phyloP scores from a whole-genome alignment of 64 coral and sea anemone species.

The Catalaphyllia jardinei region DNA sequence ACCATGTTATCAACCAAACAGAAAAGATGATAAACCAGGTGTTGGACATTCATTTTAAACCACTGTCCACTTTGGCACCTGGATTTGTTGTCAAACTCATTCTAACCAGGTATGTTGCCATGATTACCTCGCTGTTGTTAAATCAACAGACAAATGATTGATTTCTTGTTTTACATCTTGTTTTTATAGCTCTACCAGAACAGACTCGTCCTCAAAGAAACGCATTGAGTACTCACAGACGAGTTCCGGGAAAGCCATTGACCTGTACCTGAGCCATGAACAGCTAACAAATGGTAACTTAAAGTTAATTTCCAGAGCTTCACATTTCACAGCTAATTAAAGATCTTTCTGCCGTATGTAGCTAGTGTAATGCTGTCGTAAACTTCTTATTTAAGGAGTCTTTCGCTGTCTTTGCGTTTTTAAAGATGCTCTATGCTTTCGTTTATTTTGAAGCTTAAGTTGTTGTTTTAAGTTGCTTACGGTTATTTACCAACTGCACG shows the following conservation, averaged over 20 bases:
- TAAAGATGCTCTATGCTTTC: too few relatives aligned
- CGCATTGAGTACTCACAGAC: neutral
- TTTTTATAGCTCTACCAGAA: neutral
- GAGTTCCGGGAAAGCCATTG: conserved; percentile 9
- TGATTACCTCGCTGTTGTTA: too few relatives aligned
- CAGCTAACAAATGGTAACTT: conserved; percentile 13
- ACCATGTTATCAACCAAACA: conserved; percentile 36
- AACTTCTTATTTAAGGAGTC: too few relatives aligned
- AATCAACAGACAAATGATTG: neutral
- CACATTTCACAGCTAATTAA: neutral
- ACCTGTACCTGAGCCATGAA: neutral
- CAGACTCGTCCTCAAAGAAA: neutral
- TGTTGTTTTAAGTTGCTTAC: too few relatives aligned
- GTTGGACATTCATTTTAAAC: conserved; percentile 30
- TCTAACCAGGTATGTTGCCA: conserved; percentile 11
- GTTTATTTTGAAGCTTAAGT: too few relatives aligned
- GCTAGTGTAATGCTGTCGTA: too few relatives aligned
- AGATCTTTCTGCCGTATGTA: neutral
- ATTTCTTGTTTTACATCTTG: neutral
- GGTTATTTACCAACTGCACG: too few relatives aligned
- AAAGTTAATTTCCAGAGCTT: neutral
- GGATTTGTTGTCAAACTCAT: conserved; percentile 30
- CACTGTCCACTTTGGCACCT: neutral
- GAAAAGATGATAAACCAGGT: conserved; percentile 20
- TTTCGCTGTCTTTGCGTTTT: too few relatives aligned